Conservation (phyloP, 1,140 invertebrate genomes). For the Gyrodactylus salaris region DNA sequence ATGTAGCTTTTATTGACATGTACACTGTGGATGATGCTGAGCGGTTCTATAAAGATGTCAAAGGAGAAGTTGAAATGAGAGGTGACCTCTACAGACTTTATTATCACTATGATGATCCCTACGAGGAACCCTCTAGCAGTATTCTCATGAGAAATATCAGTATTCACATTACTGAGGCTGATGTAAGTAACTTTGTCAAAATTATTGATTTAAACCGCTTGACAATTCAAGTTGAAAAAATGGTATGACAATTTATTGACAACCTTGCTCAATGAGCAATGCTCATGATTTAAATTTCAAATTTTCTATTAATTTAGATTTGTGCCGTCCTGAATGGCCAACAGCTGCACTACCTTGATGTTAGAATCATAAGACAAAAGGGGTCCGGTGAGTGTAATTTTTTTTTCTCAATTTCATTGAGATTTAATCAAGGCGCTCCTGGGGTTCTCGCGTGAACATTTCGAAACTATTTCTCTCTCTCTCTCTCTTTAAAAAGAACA, state of each 20-base stretch:
- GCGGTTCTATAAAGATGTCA: constrained; percentile 53
- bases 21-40: constrained; percentile 36
- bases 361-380: neutral
- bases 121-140: constrained; percentile 1
- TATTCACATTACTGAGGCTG: neutral
- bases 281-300: no score
- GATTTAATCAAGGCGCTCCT: no score
- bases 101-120: constrained; percentile 17
- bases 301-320: constrained; percentile 2
- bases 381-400: neutral
- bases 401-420: no score
- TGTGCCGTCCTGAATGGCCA: neutral
- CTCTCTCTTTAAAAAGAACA: neutral
- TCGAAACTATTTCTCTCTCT: no score
- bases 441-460: no score
- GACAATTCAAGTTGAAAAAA: no score
- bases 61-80: constrained; percentile 44
- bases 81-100: constrained; percentile 12
- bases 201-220: neutral
- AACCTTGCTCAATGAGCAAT: no score
- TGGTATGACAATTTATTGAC: no score
- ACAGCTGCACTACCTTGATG: neutral
- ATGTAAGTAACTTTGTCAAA: neutral
- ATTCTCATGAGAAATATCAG: neutral
- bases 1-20: constrained; percentile 4